Percentiles rank a stretch among this genome's conserved stretches.
Conservation (phyloP, 2,113 vertebrate genomes). For the Laterallus jamaicensis region DNA sequence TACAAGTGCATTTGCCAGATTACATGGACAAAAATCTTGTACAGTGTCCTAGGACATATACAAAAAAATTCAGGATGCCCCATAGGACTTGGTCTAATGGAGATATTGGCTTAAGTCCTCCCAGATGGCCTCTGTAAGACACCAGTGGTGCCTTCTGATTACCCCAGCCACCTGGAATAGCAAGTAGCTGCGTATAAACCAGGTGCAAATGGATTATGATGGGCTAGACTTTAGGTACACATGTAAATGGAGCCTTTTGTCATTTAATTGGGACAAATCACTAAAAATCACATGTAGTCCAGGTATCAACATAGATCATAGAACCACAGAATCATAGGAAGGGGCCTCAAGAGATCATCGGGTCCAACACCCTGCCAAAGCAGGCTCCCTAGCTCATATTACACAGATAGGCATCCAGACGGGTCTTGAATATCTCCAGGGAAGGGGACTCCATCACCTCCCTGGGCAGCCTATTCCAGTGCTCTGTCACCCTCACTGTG, state of each 20-base stretch:
- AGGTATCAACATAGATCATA: not conserved
- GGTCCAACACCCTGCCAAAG: too few relatives aligned
- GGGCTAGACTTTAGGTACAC: not conserved
- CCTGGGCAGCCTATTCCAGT: too few relatives aligned
- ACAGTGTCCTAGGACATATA: not conserved
- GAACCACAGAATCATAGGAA: too few relatives aligned
- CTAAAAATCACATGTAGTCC: not conserved
- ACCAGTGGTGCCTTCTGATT: not conserved
- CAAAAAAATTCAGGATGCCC: not conserved
- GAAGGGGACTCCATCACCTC: too few relatives aligned
- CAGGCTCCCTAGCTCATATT: too few relatives aligned
- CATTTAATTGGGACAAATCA: not conserved
- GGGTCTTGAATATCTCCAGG: too few relatives aligned
- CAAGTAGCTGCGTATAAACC: not conserved
- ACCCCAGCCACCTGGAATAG: not conserved
- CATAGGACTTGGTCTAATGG: not conserved
- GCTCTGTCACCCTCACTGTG: too few relatives aligned
- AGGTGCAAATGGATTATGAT: not conserved
- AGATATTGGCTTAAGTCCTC: not conserved
- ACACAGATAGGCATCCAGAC: too few relatives aligned
- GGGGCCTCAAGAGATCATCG: too few relatives aligned
- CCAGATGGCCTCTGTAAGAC: not conserved
- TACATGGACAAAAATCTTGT: not conserved
- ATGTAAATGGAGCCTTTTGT: not conserved
- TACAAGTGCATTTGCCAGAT: not conserved